These are phyloP conservation scores for Mellivora capensis DNA, from an alignment of 2,113 vertebrate genomes.

Conservation along the genomic window DNA sequence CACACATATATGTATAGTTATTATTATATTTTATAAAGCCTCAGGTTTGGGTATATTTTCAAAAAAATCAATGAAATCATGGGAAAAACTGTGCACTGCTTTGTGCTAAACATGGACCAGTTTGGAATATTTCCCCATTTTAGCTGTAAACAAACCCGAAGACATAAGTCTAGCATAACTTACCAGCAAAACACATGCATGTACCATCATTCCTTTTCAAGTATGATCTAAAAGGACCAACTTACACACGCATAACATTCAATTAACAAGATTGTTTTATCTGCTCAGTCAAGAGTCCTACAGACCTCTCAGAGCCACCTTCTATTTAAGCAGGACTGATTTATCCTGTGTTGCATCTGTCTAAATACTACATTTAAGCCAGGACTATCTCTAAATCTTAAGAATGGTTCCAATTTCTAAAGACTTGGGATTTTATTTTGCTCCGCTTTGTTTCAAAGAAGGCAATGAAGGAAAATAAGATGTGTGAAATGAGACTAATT, in stretches of 20 bases:
- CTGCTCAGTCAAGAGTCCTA: not conserved
- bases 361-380: slow-evolving; percentile 10
- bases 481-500: slow-evolving; percentile 19
- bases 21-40: not conserved
- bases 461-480: not conserved
- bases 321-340: not conserved
- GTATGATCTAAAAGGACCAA: not conserved
- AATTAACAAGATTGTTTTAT: slow-evolving; percentile 5
- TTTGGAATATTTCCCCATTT: slow-evolving; percentile 19
- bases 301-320: not conserved
- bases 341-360: not conserved
- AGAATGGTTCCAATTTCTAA: slow-evolving; percentile 48
- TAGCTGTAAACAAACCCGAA: not conserved
- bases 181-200: not conserved
- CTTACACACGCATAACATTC: not conserved
- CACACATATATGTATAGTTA: not conserved
- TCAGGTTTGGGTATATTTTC: not conserved
- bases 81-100: not conserved
- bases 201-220: not conserved
- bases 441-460: slow-evolving; percentile 33
- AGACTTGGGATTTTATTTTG: not conserved
- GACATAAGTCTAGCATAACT: not conserved
- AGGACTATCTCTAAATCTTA: slow-evolving; percentile 23
- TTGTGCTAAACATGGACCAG: not conserved
- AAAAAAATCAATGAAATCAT: not conserved